Evolutionary conservation across 2,888 invertebrate species (phyloP).

Genomic region (Coleophora deauratella): DNA sequence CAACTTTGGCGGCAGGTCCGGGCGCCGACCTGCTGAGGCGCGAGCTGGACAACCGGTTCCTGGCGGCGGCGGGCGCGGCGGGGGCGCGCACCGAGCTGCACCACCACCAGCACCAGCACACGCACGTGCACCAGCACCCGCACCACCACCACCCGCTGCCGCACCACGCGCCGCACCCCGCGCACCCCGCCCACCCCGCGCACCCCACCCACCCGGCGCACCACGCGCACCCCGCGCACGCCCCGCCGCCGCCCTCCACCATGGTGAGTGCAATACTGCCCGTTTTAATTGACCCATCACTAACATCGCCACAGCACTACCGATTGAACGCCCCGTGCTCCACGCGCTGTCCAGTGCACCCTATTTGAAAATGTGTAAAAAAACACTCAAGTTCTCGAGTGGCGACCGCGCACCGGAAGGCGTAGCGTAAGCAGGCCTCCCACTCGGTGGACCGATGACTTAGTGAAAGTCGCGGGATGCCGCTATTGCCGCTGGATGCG

Average conservation of each 20-base stretch:
- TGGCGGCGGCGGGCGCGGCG: conserved; percentile 86
- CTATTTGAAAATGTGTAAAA: too few species aligned
- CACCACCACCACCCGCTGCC: conserved; percentile 81
- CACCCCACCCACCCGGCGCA: conserved; percentile 17
- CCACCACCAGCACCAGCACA: conserved; percentile 95
- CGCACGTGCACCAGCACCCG: conserved; percentile 91
- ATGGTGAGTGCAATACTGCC: conserved; percentile 77
- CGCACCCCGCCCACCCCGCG: too few species aligned
- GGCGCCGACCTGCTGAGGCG: conserved; percentile 88
- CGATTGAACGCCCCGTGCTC: too few species aligned
- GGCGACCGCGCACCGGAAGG: too few species aligned
- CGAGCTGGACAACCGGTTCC: conserved; percentile 91
- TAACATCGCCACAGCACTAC: too few species aligned
- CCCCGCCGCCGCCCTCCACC: conserved; percentile 36
- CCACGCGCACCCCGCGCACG: conserved; percentile 56
- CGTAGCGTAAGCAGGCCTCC: too few species aligned
- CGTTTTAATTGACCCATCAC: too few species aligned
- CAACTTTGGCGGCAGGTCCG: conserved; percentile 40
- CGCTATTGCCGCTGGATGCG: too few species aligned
- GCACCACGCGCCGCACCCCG: conserved; percentile 64
- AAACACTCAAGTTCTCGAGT: too few species aligned
- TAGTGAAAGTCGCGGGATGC: too few species aligned
- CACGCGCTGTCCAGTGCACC: too few species aligned
- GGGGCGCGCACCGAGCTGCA: conserved; percentile 89
- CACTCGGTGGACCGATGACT: too few species aligned